These are phyloP conservation scores for Agelaius tricolor DNA, from an alignment of 2,113 vertebrate species.

Conservation along the genomic window DNA sequence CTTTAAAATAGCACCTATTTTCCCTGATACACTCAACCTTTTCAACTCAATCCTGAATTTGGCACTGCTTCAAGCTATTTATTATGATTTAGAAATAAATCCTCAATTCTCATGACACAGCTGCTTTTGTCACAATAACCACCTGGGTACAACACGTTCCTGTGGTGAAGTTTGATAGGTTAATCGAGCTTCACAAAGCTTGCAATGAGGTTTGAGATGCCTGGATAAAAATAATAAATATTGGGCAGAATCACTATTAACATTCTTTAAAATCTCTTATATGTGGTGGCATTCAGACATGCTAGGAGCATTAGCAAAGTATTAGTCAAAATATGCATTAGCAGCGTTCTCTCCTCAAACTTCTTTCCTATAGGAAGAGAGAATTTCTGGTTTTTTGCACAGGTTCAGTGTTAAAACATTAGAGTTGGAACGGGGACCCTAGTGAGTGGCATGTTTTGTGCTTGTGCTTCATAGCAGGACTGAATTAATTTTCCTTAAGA, in stretches of 20 bases:
- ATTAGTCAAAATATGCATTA: not conserved
- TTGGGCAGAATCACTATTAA: not conserved
- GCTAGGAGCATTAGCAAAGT: not conserved
- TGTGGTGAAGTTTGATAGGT: slow-evolving; percentile 13
- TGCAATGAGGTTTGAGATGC: not conserved
- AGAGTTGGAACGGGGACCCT: not conserved
- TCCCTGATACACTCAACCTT: not conserved
- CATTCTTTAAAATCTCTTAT: not conserved
- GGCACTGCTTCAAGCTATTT: not conserved
- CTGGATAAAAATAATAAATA: not conserved
- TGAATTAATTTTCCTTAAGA: slow-evolving; percentile 63
- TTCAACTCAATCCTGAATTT: not conserved
- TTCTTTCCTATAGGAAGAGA: not conserved
- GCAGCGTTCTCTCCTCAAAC: not conserved
- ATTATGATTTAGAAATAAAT: slow-evolving; percentile 39
- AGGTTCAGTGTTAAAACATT: not conserved
- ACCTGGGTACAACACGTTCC: not conserved
- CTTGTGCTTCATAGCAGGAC: slow-evolving; percentile 28
- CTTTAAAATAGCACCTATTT: not conserved
- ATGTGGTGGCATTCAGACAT: not conserved
- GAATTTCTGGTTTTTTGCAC: not conserved
- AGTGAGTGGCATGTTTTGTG: not conserved
- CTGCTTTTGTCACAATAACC: slow-evolving; percentile 11
- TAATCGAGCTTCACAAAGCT: not conserved
- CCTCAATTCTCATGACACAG: not conserved